A percentile compares a stretch with the other conserved stretches of the same genome.
phyloP scores from a whole-genome alignment of 53 echinoderm and acorn worm genomes.

The Paracentrotus lividus region DNA sequence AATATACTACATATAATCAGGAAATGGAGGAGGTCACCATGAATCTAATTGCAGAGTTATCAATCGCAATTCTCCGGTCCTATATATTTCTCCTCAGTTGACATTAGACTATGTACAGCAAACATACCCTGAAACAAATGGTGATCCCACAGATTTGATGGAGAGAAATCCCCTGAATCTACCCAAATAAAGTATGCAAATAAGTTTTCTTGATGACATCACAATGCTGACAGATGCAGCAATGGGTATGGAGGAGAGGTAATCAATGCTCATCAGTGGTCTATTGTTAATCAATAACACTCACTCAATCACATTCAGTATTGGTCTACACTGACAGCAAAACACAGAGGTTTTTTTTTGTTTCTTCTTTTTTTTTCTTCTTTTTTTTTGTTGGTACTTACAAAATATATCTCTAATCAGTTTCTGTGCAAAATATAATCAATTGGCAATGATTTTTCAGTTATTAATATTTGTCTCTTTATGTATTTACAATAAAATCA shows the following conservation, averaged over 20 bases:
- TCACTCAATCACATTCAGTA: constrained; percentile 39
- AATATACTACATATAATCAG: not conserved
- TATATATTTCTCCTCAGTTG: too few relatives aligned
- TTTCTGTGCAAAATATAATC: too few relatives aligned
- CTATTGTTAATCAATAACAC: constrained; percentile 23
- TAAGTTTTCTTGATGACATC: not conserved
- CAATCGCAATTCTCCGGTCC: too few relatives aligned
- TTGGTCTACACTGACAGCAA: not conserved
- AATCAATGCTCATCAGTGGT: constrained; percentile 54
- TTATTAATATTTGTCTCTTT: too few relatives aligned
- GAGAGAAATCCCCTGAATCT: not conserved
- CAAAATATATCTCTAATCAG: too few relatives aligned
- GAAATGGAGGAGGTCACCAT: too few relatives aligned
- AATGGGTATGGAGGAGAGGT: not conserved
- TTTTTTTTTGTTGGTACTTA: not conserved
- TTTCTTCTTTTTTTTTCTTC: not conserved
- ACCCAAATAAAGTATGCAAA: constrained; percentile 13
- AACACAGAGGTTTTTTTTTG: not conserved
- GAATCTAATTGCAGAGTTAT: too few relatives aligned
- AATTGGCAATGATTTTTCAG: too few relatives aligned
- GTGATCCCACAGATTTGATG: too few relatives aligned
- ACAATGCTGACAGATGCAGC: constrained; percentile 30
- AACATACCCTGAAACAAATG: not conserved
- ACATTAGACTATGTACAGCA: not conserved
- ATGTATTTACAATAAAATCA: too few relatives aligned